These are phyloP conservation scores for Myripristis murdjan DNA, from an alignment of 2,797 vertebrate genomes.

Conservation along the genomic window DNA sequence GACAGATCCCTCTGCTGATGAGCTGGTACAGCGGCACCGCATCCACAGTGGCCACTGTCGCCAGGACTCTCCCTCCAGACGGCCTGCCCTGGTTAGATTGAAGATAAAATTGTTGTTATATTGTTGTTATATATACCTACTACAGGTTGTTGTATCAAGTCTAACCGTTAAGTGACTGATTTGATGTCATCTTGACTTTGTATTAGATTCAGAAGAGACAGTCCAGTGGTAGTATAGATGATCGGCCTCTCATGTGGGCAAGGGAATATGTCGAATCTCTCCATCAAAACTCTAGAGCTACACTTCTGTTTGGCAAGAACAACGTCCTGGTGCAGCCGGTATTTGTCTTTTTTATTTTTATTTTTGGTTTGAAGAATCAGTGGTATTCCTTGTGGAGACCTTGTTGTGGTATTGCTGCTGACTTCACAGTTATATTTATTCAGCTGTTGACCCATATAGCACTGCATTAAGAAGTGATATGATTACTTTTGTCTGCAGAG, in stretches of 20 bases:
- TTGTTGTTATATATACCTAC: not conserved
- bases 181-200: slow-evolving; percentile 10
- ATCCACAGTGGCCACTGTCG: slow-evolving; percentile 96
- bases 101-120: not conserved
- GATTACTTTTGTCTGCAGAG: slow-evolving; percentile 80
- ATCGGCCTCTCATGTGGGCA: slow-evolving; percentile 92
- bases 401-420: not conserved
- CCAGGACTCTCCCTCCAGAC: slow-evolving; percentile 97
- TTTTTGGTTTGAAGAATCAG: not conserved
- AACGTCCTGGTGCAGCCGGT: slow-evolving; percentile 98
- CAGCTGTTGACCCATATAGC: not conserved
- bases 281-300: slow-evolving; percentile 96
- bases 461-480: not conserved
- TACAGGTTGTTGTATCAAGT: not conserved
- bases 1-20: slow-evolving; percentile 97
- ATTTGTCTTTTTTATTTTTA: slow-evolving; percentile 32
- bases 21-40: slow-evolving; percentile 96
- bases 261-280: slow-evolving; percentile 96
- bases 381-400: not conserved
- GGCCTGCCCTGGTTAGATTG: slow-evolving; percentile 89
- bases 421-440: not conserved
- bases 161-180: not conserved
- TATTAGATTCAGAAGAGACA: slow-evolving; percentile 97
- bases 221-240: slow-evolving; percentile 97
- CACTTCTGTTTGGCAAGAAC: slow-evolving; percentile 97